These are phyloP conservation scores for Corvus hawaiiensis DNA, from an alignment of 2,113 vertebrate genomes.

Conservation along the genomic window DNA sequence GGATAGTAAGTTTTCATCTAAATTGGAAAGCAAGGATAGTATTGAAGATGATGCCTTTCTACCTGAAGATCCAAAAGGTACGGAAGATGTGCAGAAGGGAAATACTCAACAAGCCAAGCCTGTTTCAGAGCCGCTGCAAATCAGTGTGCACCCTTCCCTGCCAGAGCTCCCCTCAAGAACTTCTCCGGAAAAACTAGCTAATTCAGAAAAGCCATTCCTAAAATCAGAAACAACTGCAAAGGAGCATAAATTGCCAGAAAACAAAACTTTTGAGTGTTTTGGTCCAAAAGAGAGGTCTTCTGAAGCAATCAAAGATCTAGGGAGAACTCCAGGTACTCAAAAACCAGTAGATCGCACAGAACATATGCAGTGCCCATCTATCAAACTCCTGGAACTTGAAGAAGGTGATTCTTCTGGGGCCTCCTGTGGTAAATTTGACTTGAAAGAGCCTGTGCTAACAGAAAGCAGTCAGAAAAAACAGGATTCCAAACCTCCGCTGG, in stretches of 20 bases:
- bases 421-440: neutral
- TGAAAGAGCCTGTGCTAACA: slow-evolving; percentile 19
- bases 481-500: slow-evolving; percentile 31
- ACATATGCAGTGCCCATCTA: neutral
- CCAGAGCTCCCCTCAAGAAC: neutral
- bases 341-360: neutral
- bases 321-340: neutral
- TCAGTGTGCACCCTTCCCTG: neutral
- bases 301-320: slow-evolving; percentile 37
- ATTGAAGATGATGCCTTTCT: slow-evolving; percentile 71
- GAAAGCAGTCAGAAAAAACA: slow-evolving; percentile 26
- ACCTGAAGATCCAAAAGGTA: slow-evolving; percentile 66
- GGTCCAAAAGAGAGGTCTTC: slow-evolving; percentile 20
- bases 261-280: slow-evolving; percentile 9
- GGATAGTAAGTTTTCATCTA: slow-evolving; percentile 58
- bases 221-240: neutral
- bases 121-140: neutral
- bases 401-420: neutral
- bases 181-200: slow-evolving; percentile 4
- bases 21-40: slow-evolving; percentile 59
- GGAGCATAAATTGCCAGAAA: slow-evolving; percentile 7
- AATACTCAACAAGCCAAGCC: slow-evolving; percentile 16
- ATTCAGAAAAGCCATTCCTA: slow-evolving; percentile 18
- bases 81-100: slow-evolving; percentile 41
- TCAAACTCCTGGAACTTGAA: slow-evolving; percentile 23